phyloP scores from a whole-genome alignment of 1,140 invertebrate species.

The Euura lappo region DNA sequence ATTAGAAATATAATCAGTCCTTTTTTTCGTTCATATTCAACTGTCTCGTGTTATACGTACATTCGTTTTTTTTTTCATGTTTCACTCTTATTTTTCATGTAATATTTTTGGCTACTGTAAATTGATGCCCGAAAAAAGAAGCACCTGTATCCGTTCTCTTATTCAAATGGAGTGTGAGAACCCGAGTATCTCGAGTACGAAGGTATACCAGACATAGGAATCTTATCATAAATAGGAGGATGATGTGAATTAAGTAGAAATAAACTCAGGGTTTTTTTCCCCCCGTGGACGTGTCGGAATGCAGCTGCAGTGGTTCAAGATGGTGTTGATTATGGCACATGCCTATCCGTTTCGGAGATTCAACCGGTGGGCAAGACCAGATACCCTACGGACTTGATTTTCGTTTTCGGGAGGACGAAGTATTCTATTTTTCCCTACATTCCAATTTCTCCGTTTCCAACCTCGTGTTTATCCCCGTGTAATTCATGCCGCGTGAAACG shows the following conservation, averaged over 20 bases:
- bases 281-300: background rate
- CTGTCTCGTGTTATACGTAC: constrained; percentile 17
- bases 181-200: background rate
- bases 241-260: background rate
- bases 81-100: too few species aligned
- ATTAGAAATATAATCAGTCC: too few species aligned
- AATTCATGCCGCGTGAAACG: too few species aligned
- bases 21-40: too few species aligned
- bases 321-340: too few species aligned
- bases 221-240: background rate
- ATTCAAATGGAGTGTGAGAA: background rate
- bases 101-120: too few species aligned
- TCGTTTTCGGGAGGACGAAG: background rate
- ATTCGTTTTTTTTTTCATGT: constrained; percentile 21
- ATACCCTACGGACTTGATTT: background rate
- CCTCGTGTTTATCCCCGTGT: too few species aligned
- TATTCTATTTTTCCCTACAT: background rate
- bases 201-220: background rate
- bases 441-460: too few species aligned
- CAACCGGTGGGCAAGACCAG: background rate
- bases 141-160: too few species aligned
- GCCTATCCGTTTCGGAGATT: too few species aligned
- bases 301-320: too few species aligned
- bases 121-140: too few species aligned
- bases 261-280: background rate